Base-by-base conservation (phyloP, 2,888 invertebrate species). In the Campoplex capitator region DNA sequence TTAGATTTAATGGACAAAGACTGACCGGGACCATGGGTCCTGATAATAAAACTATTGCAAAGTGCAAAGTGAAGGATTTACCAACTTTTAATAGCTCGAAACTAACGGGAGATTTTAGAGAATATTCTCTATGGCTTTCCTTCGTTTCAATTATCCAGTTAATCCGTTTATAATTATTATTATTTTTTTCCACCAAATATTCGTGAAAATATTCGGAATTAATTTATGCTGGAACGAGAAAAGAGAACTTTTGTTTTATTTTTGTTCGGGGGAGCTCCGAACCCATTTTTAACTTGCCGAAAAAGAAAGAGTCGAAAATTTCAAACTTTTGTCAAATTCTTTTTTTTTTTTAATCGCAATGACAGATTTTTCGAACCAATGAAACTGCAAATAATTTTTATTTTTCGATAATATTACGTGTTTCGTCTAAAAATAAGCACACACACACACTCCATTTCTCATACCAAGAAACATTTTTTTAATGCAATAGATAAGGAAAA, bases 1-100 rank as follows among this genome's bases (percentile, higher is more conserved):
- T 83, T 86, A 86, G 86, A 42, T 35, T 86, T 76, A 86, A 86
- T 80, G 35, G 70, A 83, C 65, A 76, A 81, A 86, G 86, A 86
- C 86, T 86, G 86, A 86, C 38, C 32, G 68, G 77, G 83, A 75
- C 76, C 51, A 28, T 45, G 38, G 7, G 86, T 79, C 79, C 79
- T 56, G 48, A 83, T 54, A 71, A 79, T 71, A 83, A 86, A 83
- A 67, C 48, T 79, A 71, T 79, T 62, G 58, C 54, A n/a, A 75
- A 32, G 23, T 67, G 56, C 38, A 70, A 79, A 54, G 54, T 58
- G 18, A 75, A 76, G 56, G 56, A 67, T 54, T 42, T 18, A 73
- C 8, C 76, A 74, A 38, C 18, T 81, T 65, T 81, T 6, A 23
- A 80, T 56, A 35, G 71, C 58, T 23, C n/a, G 62, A 71, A 35